Evolutionary conservation across 1,140 invertebrate genomes (phyloP), one percentile per base, ranked within the genome.

Genomic region (Melanaphis sacchari): DNA sequence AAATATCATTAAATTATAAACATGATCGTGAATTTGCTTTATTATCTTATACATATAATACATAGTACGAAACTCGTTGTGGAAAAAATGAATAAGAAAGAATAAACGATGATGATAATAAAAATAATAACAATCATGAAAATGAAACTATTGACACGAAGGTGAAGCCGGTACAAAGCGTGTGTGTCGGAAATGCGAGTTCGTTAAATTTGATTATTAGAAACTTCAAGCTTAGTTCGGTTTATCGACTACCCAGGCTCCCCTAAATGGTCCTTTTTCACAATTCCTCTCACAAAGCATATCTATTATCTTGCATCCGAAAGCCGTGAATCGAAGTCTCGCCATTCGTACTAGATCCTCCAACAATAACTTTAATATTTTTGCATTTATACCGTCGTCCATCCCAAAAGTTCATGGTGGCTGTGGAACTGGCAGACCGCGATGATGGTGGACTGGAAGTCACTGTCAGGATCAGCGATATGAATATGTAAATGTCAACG

Each of bases 151-250:
- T 2, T 8, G 24, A 38, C 7, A 40, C 38, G 36, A n/a, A n/a
- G 36, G 36, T 2, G 81, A 5, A 9, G 38, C 21, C 8, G 21
- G 81, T 31, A 40, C 38, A 84, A 9, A n/a, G 21, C 21, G 43
- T 22, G 43, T 46, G 26, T 49, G n/a, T 6, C 43, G 85, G 85
- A 88, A 88, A 31, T 46, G 6, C 43, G 21, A 46, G 41, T 41
- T 15, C 84, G 41, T 87, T 88, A 36, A 88, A 88, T 88, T 88
- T 88, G 85, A 88, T 88, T 88, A 88, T 88, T n/a, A 43, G 41
- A 15, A 31, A 4, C 11, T 3, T 1, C 84, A 41, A 26, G 31
- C 31, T 11, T 31, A 2, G 31, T 85, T 43, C 31, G 41, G 41
- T 46, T 26, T 43, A 38, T 21, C 5, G 85, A 7, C 84, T n/a